phyloP scores from a whole-genome alignment of 2,113 vertebrate genomes.

The Notarius quadriscutis region DNA sequence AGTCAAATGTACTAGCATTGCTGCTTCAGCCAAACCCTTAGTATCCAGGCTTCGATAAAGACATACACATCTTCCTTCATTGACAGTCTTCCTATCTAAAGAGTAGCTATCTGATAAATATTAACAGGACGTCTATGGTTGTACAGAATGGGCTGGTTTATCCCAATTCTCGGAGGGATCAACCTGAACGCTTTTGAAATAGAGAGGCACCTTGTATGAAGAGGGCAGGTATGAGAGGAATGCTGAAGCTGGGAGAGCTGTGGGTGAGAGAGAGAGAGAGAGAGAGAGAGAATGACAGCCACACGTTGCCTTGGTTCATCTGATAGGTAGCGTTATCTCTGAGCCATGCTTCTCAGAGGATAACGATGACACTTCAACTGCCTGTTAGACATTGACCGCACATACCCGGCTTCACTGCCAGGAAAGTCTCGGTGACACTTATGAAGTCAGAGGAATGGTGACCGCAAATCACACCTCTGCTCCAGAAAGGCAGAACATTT shows the following conservation, averaged over 20 bases:
- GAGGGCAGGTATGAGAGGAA: conserved; percentile 54
- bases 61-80: not conserved
- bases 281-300: conserved; percentile 60
- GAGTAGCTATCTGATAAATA: not conserved
- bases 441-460: conserved; percentile 41
- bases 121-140: not conserved
- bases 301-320: conserved; percentile 57
- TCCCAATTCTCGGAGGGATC: conserved; percentile 2
- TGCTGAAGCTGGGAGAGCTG: conserved; percentile 52
- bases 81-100: not conserved
- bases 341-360: conserved; percentile 50
- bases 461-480: conserved; percentile 33
- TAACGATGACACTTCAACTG: conserved; percentile 63
- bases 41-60: not conserved
- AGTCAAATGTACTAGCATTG: not conserved
- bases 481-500: not conserved
- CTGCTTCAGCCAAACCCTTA: not conserved
- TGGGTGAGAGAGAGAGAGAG: conserved; percentile 45
- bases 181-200: conserved; percentile 41
- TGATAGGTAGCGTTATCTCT: conserved; percentile 64
- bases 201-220: conserved; percentile 54
- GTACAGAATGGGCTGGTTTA: conserved; percentile 24
- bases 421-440: conserved; percentile 44
- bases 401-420: conserved; percentile 36
- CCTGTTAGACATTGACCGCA: conserved; percentile 58